These are phyloP conservation scores for Philereme vetulata DNA, from an alignment of 2,888 invertebrate species.

Conservation along the genomic window DNA sequence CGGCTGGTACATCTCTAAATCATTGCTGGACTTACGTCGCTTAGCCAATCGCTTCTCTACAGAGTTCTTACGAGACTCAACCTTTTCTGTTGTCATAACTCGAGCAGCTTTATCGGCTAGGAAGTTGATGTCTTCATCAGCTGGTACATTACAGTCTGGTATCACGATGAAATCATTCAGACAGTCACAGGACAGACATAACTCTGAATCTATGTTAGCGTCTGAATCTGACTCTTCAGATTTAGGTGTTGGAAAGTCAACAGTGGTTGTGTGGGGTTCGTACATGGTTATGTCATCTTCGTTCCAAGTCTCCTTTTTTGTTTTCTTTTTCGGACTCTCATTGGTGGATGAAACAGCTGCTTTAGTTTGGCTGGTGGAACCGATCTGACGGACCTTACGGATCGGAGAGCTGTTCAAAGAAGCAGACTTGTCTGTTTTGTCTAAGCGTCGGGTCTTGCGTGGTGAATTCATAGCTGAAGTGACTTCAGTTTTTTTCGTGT, in stretches of 20 bases:
- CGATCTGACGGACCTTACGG: conserved; percentile 75
- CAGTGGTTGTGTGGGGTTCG: conserved; percentile 76
- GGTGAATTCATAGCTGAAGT: conserved; percentile 73
- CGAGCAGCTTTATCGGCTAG: conserved; percentile 74
- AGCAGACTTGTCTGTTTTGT: conserved; percentile 75
- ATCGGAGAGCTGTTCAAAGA: conserved; percentile 78
- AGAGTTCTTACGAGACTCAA: conserved; percentile 46
- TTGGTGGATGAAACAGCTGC: conserved; percentile 66
- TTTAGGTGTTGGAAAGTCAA: conserved; percentile 66
- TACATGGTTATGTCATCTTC: conserved; percentile 80
- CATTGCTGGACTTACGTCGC: conserved; percentile 71
- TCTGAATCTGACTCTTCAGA: conserved; percentile 77
- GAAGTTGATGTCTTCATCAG: conserved; percentile 71
- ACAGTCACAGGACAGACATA: conserved; percentile 76
- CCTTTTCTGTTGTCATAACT: conserved; percentile 72
- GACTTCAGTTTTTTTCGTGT: conserved; percentile 67
- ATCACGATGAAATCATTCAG: conserved; percentile 76
- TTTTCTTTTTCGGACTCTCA: conserved; percentile 71
- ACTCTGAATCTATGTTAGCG: conserved; percentile 68
- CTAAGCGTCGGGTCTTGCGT: conserved; percentile 74
- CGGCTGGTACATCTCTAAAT: conserved; percentile 76
- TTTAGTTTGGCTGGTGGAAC: conserved; percentile 58
- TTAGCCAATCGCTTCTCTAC: conserved; percentile 63
- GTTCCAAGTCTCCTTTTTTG: conserved; percentile 65
- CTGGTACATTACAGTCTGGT: conserved; percentile 65